Conservation (phyloP, 1,140 invertebrate genomes). For the Conus betulinus region DNA sequence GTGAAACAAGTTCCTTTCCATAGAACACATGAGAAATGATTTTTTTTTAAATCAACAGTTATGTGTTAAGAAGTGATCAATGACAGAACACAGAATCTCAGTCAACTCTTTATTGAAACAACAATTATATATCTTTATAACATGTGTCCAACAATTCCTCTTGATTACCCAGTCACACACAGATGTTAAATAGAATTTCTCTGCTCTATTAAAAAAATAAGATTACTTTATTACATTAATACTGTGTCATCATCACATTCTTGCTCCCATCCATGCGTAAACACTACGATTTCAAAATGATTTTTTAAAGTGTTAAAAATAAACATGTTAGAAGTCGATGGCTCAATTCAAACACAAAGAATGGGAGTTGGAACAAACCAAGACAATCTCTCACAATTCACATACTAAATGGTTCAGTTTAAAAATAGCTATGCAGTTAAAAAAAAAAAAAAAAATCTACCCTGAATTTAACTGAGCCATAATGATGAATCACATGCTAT, state of each 20-base stretch:
- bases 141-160: neutral
- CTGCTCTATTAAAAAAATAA: slow-evolving; percentile 1
- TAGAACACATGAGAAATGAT: too few relatives aligned
- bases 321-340: neutral
- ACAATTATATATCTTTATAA: neutral
- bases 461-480: too few relatives aligned
- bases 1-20: too few relatives aligned
- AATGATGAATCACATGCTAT: too few relatives aligned
- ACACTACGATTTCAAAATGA: neutral
- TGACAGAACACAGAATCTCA: neutral
- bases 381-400: too few relatives aligned
- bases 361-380: too few relatives aligned
- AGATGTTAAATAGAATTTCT: neutral
- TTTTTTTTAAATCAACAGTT: too few relatives aligned
- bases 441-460: too few relatives aligned
- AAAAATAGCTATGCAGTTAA: too few relatives aligned
- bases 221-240: neutral
- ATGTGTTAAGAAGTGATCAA: too few relatives aligned
- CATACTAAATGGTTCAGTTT: too few relatives aligned
- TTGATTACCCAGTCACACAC: neutral
- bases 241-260: neutral
- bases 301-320: neutral
- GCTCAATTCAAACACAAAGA: too few relatives aligned
- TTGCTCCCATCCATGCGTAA: neutral
- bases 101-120: neutral